Percentiles rank a stretch among this genome's conserved stretches.
Conservation (phyloP, 2,113 vertebrate genomes). For the Platycercus adscitus region DNA sequence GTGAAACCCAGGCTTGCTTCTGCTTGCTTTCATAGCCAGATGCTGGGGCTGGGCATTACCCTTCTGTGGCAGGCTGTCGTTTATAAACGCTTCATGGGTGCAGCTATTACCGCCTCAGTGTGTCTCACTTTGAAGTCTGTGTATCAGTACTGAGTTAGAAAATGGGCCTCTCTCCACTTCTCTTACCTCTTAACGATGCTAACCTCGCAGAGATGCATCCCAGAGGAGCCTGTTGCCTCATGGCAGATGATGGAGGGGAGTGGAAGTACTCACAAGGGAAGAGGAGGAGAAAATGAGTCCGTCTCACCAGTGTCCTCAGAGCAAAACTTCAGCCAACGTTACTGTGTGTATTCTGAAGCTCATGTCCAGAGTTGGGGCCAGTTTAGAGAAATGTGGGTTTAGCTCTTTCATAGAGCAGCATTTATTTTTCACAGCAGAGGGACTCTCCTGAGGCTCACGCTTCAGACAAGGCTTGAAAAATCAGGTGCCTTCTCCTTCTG, state of each 20-base stretch:
- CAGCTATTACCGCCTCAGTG: background rate
- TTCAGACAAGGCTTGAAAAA: conserved; percentile 25
- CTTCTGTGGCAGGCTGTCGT: background rate
- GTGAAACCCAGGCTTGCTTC: background rate
- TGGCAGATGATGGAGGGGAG: background rate
- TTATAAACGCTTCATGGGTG: background rate
- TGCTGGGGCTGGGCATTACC: background rate
- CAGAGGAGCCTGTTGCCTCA: background rate
- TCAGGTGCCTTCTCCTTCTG: background rate
- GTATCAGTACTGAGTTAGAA: background rate
- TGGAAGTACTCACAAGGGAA: background rate
- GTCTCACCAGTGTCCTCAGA: background rate
- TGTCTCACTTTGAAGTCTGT: background rate
- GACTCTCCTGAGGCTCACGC: background rate
- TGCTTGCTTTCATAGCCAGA: background rate
- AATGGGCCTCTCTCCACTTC: background rate
- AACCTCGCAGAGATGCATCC: background rate
- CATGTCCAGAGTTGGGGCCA: background rate
- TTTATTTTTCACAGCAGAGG: conserved; percentile 3
- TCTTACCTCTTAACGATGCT: background rate
- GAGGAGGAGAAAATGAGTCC: background rate
- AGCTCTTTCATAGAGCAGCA: background rate
- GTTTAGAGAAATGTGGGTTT: background rate
- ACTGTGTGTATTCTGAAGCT: background rate
- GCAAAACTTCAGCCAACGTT: background rate